Percentiles rank a stretch among this genome's conserved stretches.
Evolutionary conservation across 2,113 vertebrate genomes (phyloP).

Genomic region (Bos javanicus): DNA sequence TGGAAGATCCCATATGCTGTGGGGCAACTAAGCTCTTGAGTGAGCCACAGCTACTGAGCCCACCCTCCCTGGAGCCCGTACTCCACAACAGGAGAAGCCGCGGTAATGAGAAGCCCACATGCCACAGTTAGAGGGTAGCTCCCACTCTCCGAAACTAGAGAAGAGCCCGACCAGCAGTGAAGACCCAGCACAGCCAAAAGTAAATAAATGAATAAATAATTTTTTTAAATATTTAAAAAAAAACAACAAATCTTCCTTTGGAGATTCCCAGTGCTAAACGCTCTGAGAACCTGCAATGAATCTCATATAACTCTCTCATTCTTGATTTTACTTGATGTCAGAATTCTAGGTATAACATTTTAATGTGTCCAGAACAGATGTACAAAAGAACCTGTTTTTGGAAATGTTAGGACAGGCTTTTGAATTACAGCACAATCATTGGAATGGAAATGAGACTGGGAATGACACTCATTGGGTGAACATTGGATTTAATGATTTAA

Average conservation of each 20-base stretch:
- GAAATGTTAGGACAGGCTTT: background rate
- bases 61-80: accelerated
- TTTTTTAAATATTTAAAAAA: background rate
- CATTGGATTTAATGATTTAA: background rate
- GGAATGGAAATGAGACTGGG: background rate
- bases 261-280: background rate
- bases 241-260: background rate
- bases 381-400: background rate
- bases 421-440: background rate
- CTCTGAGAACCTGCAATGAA: background rate
- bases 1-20: background rate
- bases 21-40: background rate
- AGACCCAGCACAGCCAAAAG: background rate
- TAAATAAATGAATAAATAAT: background rate
- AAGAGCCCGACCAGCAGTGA: background rate
- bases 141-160: background rate
- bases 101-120: background rate
- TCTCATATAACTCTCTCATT: background rate
- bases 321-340: background rate
- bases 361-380: background rate
- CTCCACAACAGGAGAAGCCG: background rate
- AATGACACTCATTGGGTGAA: background rate
- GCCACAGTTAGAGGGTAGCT: background rate
- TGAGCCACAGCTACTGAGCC: background rate
- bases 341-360: background rate